These are phyloP conservation scores for Drosophila mojavensis DNA, from an alignment of 1,140 invertebrate genomes.

Conservation along the genomic window DNA sequence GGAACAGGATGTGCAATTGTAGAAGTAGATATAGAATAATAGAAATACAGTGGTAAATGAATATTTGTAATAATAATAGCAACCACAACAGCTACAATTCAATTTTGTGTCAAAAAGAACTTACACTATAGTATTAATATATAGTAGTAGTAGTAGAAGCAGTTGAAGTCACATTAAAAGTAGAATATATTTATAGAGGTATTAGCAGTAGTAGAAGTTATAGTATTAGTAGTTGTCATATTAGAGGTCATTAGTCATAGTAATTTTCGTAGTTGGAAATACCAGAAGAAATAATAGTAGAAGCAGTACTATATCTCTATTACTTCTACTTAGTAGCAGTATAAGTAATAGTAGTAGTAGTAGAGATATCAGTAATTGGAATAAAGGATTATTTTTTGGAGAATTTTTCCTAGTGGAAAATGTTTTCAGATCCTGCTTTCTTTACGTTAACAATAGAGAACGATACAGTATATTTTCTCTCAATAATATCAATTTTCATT, in stretches of 20 bases:
- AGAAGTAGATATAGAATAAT: no score
- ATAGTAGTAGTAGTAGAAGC: no score
- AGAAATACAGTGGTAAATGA: no score
- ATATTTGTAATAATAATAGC: no score
- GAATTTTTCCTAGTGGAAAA: no score
- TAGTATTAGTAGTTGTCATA: neutral
- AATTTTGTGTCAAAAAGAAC: no score
- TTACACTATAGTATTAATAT: no score
- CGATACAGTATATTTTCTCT: neutral
- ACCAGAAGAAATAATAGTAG: neutral
- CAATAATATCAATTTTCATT: conserved; percentile 41
- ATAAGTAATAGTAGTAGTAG: neutral
- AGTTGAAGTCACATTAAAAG: neutral
- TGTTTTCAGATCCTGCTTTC: no score
- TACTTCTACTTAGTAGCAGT: neutral
- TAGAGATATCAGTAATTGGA: neutral
- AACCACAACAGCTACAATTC: no score
- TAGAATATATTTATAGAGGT: neutral
- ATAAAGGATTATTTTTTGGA: neutral
- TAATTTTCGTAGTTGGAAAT: no score
- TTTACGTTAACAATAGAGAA: no score
- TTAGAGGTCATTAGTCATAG: no score
- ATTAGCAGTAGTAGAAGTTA: neutral
- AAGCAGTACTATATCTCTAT: neutral
- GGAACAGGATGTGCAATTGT: neutral